Evolutionary conservation across 2,797 vertebrate genomes (phyloP), one percentile per base, ranked within the genome.

Genomic region (Apogon hyalosoma): DNA sequence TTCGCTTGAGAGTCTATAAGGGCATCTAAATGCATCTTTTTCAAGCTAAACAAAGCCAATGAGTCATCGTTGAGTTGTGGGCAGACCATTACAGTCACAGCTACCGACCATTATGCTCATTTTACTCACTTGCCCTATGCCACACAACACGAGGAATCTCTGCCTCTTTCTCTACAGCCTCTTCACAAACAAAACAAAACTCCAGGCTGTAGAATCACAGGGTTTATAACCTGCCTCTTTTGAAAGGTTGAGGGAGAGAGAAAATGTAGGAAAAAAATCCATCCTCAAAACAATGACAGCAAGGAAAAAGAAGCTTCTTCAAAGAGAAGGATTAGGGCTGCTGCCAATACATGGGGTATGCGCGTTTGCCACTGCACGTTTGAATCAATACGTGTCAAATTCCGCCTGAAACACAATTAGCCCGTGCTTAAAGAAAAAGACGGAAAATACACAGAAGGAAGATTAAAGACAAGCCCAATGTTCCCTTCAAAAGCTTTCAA

Each of bases 321-420:
- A 78, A 87, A 90, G 77, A 74, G 49, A 56, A 31, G 73, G 84
- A 89, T 91, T 92, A 84, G 64, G 65, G 72, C 43, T 51, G 79
- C 82, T 83, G 87, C 82, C 83, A 84, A 85, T 87, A 84, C 60
- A 60, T 31, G 39, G 53, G 59, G 53, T 73, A 77, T 66, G 75
- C 10, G 43, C 71, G 36, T 88, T 85, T 82, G 57, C 78, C 61
- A 67, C 63, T 56, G 62, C 69, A 84, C 54, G 47, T 85, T 87
- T 73, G 41, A 90, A 90, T 91, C 87, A 88, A 89, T 91, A 89
- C n/a, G 39, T 90, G 91, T 90, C 86, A 91, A 89, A 91, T 86
- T 91, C 80, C 18, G 63, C 87, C 85, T 80, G 82, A 84, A 91
- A 87, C 75, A 82, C 89, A 90, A 91, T 92, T 89, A 92, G 83